Conservation (phyloP, 2,888 invertebrate species). For the Galeruca laticollis region DNA sequence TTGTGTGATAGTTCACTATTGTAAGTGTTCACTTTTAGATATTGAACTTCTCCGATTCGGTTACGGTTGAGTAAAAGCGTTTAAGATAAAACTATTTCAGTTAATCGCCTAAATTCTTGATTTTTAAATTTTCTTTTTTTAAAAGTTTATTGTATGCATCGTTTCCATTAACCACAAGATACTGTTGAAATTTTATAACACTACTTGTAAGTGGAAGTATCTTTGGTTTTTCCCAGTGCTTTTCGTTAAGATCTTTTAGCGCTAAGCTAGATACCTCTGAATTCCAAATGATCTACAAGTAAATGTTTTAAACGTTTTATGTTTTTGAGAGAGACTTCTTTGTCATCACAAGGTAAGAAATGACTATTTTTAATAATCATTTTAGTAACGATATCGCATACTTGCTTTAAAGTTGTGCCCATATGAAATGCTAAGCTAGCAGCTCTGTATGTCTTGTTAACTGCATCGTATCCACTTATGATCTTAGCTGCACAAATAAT, state of each 20-base stretch:
- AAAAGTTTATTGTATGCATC: too few relatives aligned
- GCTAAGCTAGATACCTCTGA: slow-evolving; percentile 27
- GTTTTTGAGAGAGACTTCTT: slow-evolving; percentile 29
- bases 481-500: slow-evolving; percentile 45
- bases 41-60: slow-evolving; percentile 43
- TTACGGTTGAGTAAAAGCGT: slow-evolving; percentile 44
- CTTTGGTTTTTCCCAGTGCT: too few relatives aligned
- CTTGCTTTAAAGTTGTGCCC: slow-evolving; percentile 38
- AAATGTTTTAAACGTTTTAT: slow-evolving; percentile 34
- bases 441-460: slow-evolving; percentile 32
- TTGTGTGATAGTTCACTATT: background rate
- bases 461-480: slow-evolving; percentile 38
- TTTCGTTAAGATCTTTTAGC: slow-evolving; percentile 26
- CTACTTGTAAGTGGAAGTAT: too few relatives aligned
- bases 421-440: slow-evolving; percentile 41
- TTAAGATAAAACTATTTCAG: slow-evolving; percentile 39
- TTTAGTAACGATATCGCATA: slow-evolving; percentile 39
- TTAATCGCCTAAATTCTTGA: too few relatives aligned
- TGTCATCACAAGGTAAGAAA: slow-evolving; percentile 31
- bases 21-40: slow-evolving; percentile 24
- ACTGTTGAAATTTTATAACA: too few relatives aligned
- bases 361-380: slow-evolving; percentile 38
- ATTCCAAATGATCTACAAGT: slow-evolving; percentile 33
- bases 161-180: too few relatives aligned
- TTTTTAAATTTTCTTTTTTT: too few relatives aligned